Evolutionary conservation across 2,113 vertebrate genomes (phyloP), one percentile per base, ranked within the genome.

Genomic region (Pomatostomus ruficeps): DNA sequence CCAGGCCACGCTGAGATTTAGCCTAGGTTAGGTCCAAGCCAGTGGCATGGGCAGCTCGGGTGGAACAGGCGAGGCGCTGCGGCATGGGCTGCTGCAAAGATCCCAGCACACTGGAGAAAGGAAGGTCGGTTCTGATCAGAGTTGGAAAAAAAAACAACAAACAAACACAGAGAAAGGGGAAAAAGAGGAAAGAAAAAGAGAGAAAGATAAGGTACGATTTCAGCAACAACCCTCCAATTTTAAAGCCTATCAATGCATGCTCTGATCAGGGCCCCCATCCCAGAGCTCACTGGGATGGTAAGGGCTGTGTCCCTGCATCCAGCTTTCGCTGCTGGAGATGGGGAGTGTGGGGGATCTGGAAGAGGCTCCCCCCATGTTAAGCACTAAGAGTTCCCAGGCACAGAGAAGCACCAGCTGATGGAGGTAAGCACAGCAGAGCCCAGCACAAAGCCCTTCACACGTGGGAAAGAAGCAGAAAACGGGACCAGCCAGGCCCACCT

Each of bases 21-120:
- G 95, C 97, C 98, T 97, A 95, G 97, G 97, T 98, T 97, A 98
- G 97, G 95, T 97, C 97, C 93, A 65, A 70, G 92, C 70, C 85
- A 91, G 95, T 3, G 96, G 96, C 92, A 68, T 72, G 31, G 75
- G 96, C 35, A 15, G 96, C 40, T 93, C 33, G 92, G 93, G 91
- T 57, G 85, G 93, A 79, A 93, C 2, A 6, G 91, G 87, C 15
- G 92, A 96, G 78, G 85, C 7, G 89, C 87, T 65, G 95, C 43
- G 93, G 97, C 96, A 97, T 97, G 97, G 93, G 96, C 95, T 96
- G 96, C 95, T 78, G 96, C 40, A 91, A 74, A 95, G 95, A 77
- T 97, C 94, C 97, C 96, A 63, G 85, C 92, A 84, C 91, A 46
- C 91, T n/a, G 97, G 58, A 96, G 96, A 87, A 96, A 94, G 91